Conservation (phyloP, 2,888 invertebrate species). For the Xanthorhoe spadicearia region DNA sequence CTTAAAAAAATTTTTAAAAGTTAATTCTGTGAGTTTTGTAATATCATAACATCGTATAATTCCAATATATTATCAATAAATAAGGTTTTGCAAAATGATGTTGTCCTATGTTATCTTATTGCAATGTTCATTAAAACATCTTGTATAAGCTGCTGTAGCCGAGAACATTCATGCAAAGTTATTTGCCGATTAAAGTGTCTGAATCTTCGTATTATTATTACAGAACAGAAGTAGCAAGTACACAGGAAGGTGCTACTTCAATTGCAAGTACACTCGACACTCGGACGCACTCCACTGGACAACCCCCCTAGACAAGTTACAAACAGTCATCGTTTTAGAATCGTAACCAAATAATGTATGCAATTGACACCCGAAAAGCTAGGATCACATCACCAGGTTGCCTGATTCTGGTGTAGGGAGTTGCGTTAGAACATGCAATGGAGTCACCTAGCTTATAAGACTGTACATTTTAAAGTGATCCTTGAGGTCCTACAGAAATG, state of each 20-base stretch:
- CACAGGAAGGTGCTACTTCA: conserved; percentile 17
- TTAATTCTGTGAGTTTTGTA: background rate
- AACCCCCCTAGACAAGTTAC: too few relatives aligned
- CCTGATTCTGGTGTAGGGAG: too few relatives aligned
- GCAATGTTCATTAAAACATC: background rate
- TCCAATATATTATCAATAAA: background rate
- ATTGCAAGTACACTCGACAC: conserved; percentile 21
- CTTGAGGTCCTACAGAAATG: too few relatives aligned
- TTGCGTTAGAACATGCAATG: too few relatives aligned
- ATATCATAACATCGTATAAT: background rate
- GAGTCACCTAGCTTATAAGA: too few relatives aligned
- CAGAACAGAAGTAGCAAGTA: background rate
- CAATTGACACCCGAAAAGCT: too few relatives aligned
- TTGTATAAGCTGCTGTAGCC: background rate
- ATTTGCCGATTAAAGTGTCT: background rate
- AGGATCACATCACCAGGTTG: too few relatives aligned
- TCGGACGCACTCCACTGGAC: conserved; percentile 29
- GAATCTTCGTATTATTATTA: background rate
- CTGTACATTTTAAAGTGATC: too few relatives aligned
- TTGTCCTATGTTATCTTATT: background rate
- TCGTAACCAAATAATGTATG: too few relatives aligned
- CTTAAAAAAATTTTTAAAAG: background rate
- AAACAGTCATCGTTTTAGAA: too few relatives aligned
- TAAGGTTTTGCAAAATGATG: background rate
- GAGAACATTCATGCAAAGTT: background rate